These are phyloP conservation scores for Drosophila emarginata DNA, from an alignment of 2,888 invertebrate genomes.

Conservation along the genomic window DNA sequence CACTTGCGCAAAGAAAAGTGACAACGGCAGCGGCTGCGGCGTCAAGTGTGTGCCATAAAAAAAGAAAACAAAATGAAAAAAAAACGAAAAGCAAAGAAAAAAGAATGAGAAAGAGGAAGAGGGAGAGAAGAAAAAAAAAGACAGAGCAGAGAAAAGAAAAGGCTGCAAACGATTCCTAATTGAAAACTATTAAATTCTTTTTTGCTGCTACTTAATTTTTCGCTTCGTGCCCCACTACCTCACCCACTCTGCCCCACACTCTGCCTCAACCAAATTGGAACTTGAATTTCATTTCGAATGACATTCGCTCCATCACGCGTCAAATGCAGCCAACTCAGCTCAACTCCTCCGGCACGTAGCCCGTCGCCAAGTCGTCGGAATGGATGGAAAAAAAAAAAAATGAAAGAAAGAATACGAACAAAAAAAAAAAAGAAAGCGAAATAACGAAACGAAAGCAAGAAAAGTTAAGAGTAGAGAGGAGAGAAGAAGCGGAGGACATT, in stretches of 20 bases:
- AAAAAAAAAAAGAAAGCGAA: slow-evolving; percentile 40
- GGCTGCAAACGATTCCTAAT: slow-evolving; percentile 82
- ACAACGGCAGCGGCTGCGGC: slow-evolving; percentile 34
- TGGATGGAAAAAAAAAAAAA: slow-evolving; percentile 19
- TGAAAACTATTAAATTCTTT: slow-evolving; percentile 81
- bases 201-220: slow-evolving; percentile 60
- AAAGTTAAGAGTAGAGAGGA: slow-evolving; percentile 30
- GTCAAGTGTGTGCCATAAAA: slow-evolving; percentile 60
- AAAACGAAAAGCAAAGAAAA: neutral
- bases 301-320: slow-evolving; percentile 82
- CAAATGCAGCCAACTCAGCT: slow-evolving; percentile 75
- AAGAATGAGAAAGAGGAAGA: neutral
- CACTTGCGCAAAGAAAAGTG: slow-evolving; percentile 65
- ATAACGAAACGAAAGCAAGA: slow-evolving; percentile 30
- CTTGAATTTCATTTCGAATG: slow-evolving; percentile 82
- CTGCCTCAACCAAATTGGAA: slow-evolving; percentile 73
- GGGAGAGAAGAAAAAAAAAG: slow-evolving; percentile 14
- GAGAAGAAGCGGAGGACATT: slow-evolving; percentile 75
- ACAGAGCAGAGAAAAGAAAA: slow-evolving; percentile 53
- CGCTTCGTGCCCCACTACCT: neutral
- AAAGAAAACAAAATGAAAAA: slow-evolving; percentile 13
- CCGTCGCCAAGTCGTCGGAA: slow-evolving; percentile 50
- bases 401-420: slow-evolving; percentile 33
- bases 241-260: slow-evolving; percentile 15
- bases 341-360: slow-evolving; percentile 52